A percentile compares a stretch with the other conserved stretches of the same genome.
phyloP scores from a whole-genome alignment of 2,797 vertebrate species.

The Margarornis squamiger region DNA sequence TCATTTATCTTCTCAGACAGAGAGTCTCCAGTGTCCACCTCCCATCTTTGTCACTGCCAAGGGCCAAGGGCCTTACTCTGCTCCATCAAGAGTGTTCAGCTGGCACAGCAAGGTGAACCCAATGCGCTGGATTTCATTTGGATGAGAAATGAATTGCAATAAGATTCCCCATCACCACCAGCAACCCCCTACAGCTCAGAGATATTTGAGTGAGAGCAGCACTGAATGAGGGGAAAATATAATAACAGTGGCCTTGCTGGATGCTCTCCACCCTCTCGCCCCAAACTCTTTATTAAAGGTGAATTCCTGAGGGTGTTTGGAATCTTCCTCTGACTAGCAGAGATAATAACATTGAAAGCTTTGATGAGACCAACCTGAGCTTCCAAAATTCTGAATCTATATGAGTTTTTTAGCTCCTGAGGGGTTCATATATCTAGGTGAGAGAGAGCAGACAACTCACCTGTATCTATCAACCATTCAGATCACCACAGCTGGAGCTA shows the following conservation, averaged over 20 bases:
- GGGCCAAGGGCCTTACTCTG: background rate
- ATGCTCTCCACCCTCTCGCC: background rate
- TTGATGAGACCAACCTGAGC: background rate
- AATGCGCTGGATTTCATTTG: conserved; percentile 53
- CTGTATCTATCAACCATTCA: background rate
- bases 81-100: conserved; percentile 6
- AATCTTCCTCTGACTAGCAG: background rate
- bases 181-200: background rate
- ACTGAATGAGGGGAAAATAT: background rate
- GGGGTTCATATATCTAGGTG: background rate
- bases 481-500: background rate
- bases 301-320: conserved; percentile 10
- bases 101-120: conserved; percentile 42
- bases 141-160: conserved; percentile 40
- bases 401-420: conserved; percentile 11
- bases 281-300: conserved; percentile 28
- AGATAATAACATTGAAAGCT: conserved; percentile 9
- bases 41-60: background rate
- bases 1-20: background rate
- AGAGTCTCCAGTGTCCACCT: background rate
- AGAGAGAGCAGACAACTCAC: background rate
- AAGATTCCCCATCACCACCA: background rate
- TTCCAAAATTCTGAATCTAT: background rate
- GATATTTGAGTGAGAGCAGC: background rate
- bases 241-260: background rate